Percentiles rank a stretch among this genome's conserved stretches.
Evolutionary conservation across 64 coral and sea anemone species (phyloP).

Genomic region (Actinia tenebrosa): DNA sequence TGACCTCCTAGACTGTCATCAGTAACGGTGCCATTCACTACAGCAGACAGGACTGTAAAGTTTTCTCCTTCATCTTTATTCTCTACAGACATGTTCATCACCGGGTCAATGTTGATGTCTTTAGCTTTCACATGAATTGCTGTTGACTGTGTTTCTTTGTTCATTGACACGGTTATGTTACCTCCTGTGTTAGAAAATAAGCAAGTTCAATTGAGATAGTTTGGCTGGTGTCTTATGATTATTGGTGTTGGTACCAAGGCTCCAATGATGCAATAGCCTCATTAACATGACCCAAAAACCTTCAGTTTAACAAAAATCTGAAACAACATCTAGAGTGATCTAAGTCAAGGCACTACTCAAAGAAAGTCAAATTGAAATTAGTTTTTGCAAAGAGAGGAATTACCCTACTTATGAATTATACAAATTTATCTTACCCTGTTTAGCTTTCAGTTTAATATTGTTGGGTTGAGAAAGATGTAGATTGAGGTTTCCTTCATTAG

Average conservation of each 20-base stretch:
- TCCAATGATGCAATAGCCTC: not conserved
- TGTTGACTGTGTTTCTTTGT: conserved; percentile 17
- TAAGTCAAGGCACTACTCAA: too few relatives aligned
- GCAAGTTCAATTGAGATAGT: too few relatives aligned
- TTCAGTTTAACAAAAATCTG: too few relatives aligned
- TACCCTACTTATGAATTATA: too few relatives aligned
- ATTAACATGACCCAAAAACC: too few relatives aligned
- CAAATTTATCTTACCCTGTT: conserved; percentile 31
- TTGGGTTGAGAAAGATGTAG: conserved; percentile 29
- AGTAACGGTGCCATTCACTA: not conserved
- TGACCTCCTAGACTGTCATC: not conserved
- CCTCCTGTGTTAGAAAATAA: not conserved
- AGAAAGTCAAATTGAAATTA: too few relatives aligned
- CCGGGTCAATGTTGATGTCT: conserved; percentile 9
- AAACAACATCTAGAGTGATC: too few relatives aligned
- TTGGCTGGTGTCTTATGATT: too few relatives aligned
- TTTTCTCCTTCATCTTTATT: conserved; percentile 23
- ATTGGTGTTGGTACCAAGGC: too few relatives aligned
- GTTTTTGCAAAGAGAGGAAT: too few relatives aligned
- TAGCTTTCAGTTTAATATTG: conserved; percentile 38
- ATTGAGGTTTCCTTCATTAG: conserved; percentile 25
- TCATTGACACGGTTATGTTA: conserved; percentile 9
- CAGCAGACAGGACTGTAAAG: conserved; percentile 19
- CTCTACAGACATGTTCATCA: not conserved
- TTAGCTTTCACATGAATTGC: conserved; percentile 28